Evolutionary conservation across 2,797 vertebrate genomes (phyloP), one percentile per base, ranked within the genome.

Genomic region (Anas bernieri): DNA sequence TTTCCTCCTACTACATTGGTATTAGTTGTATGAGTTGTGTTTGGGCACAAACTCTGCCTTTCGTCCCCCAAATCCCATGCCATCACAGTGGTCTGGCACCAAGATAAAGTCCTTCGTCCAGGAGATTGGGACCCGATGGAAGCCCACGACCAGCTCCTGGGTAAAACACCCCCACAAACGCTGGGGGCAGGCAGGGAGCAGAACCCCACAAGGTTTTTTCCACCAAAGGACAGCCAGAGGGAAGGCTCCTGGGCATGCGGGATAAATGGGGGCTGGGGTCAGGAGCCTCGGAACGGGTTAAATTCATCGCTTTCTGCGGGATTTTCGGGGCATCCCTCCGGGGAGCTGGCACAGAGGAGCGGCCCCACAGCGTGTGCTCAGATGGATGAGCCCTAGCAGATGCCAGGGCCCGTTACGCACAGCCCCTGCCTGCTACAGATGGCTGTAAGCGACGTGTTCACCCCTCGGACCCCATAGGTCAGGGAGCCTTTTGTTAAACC

Each of bases 91-190:
- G 12, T 52, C 28, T 39, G 73, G 18, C 37, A 41, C 26, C 16
- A 28, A 25, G 22, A 56, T 14, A n/a, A 26, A 0, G 0, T 45
- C 12, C 33, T 69, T 61, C 28, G 7, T 16, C 33, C 26, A 28
- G 7, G 21, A 14, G 43, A 48, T 17, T 41, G 30, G 31, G 37
- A 39, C 25, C 22, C 7, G 61, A n/a, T 1, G 7, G 18, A 64
- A 33, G 21, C 7, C 30, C 46, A 31, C 6, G 20, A 21, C 39
- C 33, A 59, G 9, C n/a, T 64, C 10, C 25, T 0, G 11, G 66
- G 23, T 48, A 37, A 66, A 77, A 62, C 9, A 25, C 30, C 37
- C 25, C 45, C 33, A 25, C 0, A 0, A 25, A 43, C 41, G 9
- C 56, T 45, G 18, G 15, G 45, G 56, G 21, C 63, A 43, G 15